Conservation (phyloP, 2,113 vertebrate genomes). For the Aptenodytes forsteri region DNA sequence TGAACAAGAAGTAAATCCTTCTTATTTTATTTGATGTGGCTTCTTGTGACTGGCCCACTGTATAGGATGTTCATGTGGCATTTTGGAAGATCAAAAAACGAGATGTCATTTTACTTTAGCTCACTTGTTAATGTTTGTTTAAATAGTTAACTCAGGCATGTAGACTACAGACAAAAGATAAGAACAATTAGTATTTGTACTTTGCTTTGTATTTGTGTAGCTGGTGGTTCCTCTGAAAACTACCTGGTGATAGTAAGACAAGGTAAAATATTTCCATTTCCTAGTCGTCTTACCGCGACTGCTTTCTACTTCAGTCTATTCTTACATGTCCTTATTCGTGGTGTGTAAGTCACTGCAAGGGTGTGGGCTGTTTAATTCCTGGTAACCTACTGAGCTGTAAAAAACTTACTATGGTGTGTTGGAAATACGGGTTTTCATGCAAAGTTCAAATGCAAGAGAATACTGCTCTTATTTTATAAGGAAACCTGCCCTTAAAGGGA, state of each 20-base stretch:
- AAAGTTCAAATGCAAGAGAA: neutral
- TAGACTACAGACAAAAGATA: neutral
- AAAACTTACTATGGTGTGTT: neutral
- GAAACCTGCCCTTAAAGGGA: neutral
- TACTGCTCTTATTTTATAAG: neutral
- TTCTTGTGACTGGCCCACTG: neutral
- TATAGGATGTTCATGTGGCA: neutral
- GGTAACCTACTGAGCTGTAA: neutral
- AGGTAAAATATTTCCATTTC: neutral
- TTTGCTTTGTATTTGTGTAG: neutral
- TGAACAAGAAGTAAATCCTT: neutral
- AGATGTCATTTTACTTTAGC: neutral
- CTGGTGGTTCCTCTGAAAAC: neutral
- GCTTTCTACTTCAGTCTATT: neutral
- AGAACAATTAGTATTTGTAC: neutral
- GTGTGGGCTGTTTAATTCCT: neutral
- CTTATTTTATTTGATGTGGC: neutral
- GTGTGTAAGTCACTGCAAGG: neutral
- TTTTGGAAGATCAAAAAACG: neutral
- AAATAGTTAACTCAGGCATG: neutral
- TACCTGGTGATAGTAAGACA: neutral
- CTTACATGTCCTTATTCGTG: neutral
- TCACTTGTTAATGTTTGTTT: neutral
- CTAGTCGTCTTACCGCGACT: neutral
- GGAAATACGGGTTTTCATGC: neutral